A percentile compares a stretch with the other conserved stretches of the same genome.
These are phyloP conservation scores for Erpobdella octoculata DNA, from an alignment of 2,888 invertebrate species.

Conservation along the genomic window DNA sequence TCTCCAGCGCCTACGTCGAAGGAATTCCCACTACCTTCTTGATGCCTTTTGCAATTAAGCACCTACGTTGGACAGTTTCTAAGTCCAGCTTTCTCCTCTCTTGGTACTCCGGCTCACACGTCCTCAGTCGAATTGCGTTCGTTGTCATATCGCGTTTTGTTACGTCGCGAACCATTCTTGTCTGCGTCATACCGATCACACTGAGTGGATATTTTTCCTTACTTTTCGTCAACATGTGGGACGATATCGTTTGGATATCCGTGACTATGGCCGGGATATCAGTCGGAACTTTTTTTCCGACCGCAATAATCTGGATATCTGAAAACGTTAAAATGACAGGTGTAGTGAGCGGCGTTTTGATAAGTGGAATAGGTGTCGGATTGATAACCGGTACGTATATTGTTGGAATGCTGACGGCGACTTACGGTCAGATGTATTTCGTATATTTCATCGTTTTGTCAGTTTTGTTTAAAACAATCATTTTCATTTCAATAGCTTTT, in stretches of 20 bases:
- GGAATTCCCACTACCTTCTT: conserved; percentile 14
- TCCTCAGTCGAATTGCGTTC: conserved; percentile 22
- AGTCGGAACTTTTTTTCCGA: conserved; percentile 27
- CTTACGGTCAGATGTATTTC: neutral
- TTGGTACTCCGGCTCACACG: conserved; percentile 15
- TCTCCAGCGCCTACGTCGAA: conserved; percentile 29
- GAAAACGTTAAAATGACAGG: conserved; percentile 3
- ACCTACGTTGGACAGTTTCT: conserved; percentile 20
- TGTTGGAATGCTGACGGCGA: neutral
- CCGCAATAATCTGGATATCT: conserved; percentile 26
- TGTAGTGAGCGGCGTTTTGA: neutral
- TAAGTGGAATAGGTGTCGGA: neutral
- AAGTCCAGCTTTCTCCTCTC: conserved; percentile 21
- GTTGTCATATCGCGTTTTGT: conserved; percentile 21
- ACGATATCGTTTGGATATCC: conserved; percentile 23
- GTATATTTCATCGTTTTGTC: neutral
- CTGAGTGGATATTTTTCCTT: too few relatives aligned
- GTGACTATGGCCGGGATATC: conserved; percentile 24
- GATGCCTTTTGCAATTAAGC: conserved; percentile 20
- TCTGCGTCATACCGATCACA: conserved; percentile 12
- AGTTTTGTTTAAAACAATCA: too few relatives aligned
- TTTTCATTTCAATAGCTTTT: too few relatives aligned
- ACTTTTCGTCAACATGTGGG: conserved; percentile 6
- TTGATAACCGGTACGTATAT: neutral
- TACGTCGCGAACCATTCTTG: conserved; percentile 6